Evolutionary conservation across 2,113 vertebrate genomes (phyloP).

Genomic region (Petrocephalus zakoni): DNA sequence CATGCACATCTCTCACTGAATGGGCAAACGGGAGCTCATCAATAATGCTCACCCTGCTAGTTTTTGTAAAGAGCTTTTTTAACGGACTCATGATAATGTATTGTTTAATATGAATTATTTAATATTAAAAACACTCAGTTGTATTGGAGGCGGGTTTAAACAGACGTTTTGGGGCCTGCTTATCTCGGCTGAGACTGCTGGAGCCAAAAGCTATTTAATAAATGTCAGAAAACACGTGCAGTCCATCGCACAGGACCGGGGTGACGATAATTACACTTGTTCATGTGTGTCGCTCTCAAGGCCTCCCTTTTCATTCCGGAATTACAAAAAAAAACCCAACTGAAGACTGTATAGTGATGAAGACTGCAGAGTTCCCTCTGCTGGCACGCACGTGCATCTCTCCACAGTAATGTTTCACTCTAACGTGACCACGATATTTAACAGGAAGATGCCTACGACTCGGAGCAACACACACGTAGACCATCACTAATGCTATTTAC

Average conservation of each 20-base stretch:
- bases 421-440: neutral
- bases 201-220: slow-evolving; percentile 19
- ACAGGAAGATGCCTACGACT: neutral
- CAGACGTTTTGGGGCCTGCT: neutral
- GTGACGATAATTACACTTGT: neutral
- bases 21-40: neutral
- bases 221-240: neutral
- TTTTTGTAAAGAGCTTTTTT: neutral
- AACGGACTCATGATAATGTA: neutral
- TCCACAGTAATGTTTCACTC: neutral
- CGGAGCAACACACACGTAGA: neutral
- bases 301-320: neutral
- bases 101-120: slow-evolving; percentile 16
- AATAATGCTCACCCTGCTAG: neutral
- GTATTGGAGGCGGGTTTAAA: neutral
- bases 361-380: neutral
- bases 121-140: slow-evolving; percentile 1
- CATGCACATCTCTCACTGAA: neutral
- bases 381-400: neutral
- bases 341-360: neutral
- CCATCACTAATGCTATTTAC: neutral
- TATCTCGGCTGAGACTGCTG: neutral
- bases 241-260: neutral
- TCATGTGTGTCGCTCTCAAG: neutral
- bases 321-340: neutral